Evolutionary conservation across 1,140 invertebrate genomes (phyloP), one percentile per base, ranked within the genome.

Genomic region (Triops cancriformis): DNA sequence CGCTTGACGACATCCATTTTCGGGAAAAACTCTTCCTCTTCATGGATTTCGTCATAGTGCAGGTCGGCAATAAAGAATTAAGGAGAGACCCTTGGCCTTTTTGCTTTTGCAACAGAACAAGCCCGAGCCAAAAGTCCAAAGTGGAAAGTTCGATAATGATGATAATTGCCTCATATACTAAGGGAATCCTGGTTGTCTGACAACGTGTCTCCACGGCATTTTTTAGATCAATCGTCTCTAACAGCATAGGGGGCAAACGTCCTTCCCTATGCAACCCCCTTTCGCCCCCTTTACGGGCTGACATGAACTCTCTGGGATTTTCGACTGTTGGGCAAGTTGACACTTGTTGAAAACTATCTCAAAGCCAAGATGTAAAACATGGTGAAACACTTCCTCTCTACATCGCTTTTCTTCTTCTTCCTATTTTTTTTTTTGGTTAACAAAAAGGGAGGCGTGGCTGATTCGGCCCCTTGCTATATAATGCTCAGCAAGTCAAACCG

Each of bases 1-100:
- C 51, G 51, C 51, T 64, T 64, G n/a, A 64, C 51, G 51, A 64
- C 51, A 64, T 18, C 51, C 51, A 64, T 64, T 64, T 37, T 64
- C 1, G 14, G 51, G n/a, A 64, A 18, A 14, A 23, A 64, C 51
- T 64, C 51, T 64, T 64, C 51, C 31, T 37, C 7, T 37, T 37
- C 14, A 64, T 64, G 51, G 5, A 6, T 23, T 64, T 64, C 51
- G 51, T 64, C 51, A 64, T 5, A 14, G 23, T 64, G 0, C 14
- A 64, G 23, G 51, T n/a, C 51, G 51, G 31, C 31, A 37, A 37
- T 37, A 37, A 37, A 37, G 31, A 37, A 37, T 37, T 37, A 37
- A 37, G 23, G 10, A 64, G 23, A 64, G 51, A 23, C 23, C 51
- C 51, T 23, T 64, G 4, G 51, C 14, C n/a, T n/a, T n/a, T 64